Evolutionary conservation across 2,888 invertebrate genomes (phyloP), one percentile per base, ranked within the genome.

Genomic region (Drosophila nr. perissopoda): DNA sequence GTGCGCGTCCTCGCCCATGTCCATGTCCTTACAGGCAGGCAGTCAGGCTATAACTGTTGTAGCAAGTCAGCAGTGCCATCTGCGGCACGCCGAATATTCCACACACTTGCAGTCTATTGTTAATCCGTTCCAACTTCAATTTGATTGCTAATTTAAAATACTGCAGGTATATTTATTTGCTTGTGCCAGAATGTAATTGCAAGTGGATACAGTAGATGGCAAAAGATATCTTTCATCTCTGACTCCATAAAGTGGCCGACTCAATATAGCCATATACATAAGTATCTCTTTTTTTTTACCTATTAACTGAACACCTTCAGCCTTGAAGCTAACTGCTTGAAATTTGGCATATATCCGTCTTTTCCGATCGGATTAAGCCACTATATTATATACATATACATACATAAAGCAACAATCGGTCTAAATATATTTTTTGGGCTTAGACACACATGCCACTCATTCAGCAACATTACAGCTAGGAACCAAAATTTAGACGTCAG

Each of bases 1-100:
- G 31, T 11, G 40, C 29, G 45, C 42, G 53, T 76, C 69, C 68
- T 69, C 27, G 60, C 36, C 40, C 69, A 29, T 57, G 56, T 68
- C 70, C 83, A 68, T 85, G 77, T 84, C 80, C 87, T 87, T 84
- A 78, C 78, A 67, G 61, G 64, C 68, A 38, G 61, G 68, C 78
- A 57, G 73, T 68, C 21, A 25, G 21, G 57, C 40, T 40, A 38
- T 29, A 57, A 75, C 71, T 79, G 69, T 70, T 64, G 58, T 66
- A 77, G 69, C 63, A 78, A n/a, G 38, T 29, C 29, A 56, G 38
- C 18, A 11, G 8, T 10, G 29, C 4, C 29, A 16, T 16, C 21
- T 16, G 7, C 16, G 16, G 10, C 31, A 21, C 31, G 10, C 21
- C 57, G 21, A 42, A 10, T 10, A 18, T 21, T 5, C 21, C 16